These are phyloP conservation scores for Nomada fabriciana DNA, from an alignment of 2,888 invertebrate genomes.

Conservation along the genomic window DNA sequence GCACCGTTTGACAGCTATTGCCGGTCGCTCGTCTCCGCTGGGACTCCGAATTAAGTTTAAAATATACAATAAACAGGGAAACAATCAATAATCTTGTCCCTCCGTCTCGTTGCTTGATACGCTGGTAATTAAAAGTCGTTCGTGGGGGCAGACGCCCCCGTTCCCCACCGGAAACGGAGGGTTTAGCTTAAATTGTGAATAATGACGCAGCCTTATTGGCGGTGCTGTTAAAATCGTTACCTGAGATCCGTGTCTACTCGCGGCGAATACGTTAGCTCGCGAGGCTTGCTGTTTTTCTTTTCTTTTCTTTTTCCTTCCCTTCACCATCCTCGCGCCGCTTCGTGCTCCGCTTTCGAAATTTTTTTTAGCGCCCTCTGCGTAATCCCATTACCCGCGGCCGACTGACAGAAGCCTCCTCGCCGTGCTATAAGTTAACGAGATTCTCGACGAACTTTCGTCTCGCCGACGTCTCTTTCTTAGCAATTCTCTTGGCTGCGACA, in stretches of 20 bases:
- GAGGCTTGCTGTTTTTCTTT: neutral
- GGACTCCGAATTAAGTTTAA: conserved; percentile 82
- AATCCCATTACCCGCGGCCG: conserved; percentile 20
- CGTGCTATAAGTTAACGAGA: conserved; percentile 27
- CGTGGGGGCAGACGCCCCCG: conserved; percentile 15
- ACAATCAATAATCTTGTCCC: conserved; percentile 81
- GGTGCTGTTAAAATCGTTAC: conserved; percentile 62
- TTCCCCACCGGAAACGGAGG: conserved; percentile 40
- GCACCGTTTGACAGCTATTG: conserved; percentile 84
- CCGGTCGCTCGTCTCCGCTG: conserved; percentile 63
- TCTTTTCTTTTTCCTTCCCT: conserved; percentile 11
- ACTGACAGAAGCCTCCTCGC: neutral
- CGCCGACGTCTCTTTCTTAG: neutral
- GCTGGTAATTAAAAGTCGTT: conserved; percentile 79
- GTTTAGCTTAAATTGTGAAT: conserved; percentile 72
- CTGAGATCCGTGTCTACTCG: conserved; percentile 60
- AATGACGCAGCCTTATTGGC: conserved; percentile 68
- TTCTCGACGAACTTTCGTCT: neutral
- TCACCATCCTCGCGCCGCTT: neutral
- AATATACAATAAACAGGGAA: conserved; percentile 84
- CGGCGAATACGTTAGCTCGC: conserved; percentile 57
- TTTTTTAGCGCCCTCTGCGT: conserved; percentile 13
- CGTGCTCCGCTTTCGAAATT: conserved; percentile 52
- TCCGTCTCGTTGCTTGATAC: conserved; percentile 70
- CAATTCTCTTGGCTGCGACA: too few species aligned